Evolutionary conservation across 2,888 invertebrate genomes (phyloP), one percentile per base, ranked within the genome.

Genomic region (Agrilus mali): DNA sequence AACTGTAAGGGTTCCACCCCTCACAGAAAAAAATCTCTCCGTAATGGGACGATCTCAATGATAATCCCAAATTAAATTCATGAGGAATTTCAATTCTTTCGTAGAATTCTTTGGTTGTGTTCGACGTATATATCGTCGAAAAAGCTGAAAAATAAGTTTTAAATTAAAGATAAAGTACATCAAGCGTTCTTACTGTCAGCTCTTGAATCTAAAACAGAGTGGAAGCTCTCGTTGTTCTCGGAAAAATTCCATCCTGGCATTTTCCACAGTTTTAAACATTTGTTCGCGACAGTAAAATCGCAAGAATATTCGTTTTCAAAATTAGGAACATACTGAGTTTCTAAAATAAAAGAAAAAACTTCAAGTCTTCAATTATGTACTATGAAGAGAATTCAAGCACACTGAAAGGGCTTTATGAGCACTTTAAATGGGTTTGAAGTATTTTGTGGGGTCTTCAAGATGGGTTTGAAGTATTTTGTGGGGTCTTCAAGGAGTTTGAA

Each of bases 11-110:
- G 46, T 61, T 54, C 57, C 58, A 60, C 27, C 62, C 63, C 13
- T 56, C 55, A 42, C 61, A 63, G 14, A 62, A 27, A 13, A 61
- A 55, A 14, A 65, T 45, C 52, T 63, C 63, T 1, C 60, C 57
- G 17, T 50, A 41, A 17, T 53, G 53, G 14, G 52, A 45, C 5
- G 59, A 54, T 42, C 63, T 52, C 13, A 65, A 50, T 0, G 65
- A 64, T 48, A 65, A 54, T 13, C 59, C 59, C 7, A 55, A 47
- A 40, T 52, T 51, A 36, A 57, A 56, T 20, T 47, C 44, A 22
- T 44, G 50, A 6, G 57, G 55, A 37, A 64, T 50, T 42, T 60
- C 58, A 34, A 58, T 41, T 17, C 54, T 51, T 13, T 53, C 46
- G 17, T 52, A 46, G 38, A 58, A 60, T 20, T 60, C 58, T 45